These are phyloP conservation scores for Triplophysa rosa DNA, from an alignment of 2,113 vertebrate genomes.

Conservation along the genomic window DNA sequence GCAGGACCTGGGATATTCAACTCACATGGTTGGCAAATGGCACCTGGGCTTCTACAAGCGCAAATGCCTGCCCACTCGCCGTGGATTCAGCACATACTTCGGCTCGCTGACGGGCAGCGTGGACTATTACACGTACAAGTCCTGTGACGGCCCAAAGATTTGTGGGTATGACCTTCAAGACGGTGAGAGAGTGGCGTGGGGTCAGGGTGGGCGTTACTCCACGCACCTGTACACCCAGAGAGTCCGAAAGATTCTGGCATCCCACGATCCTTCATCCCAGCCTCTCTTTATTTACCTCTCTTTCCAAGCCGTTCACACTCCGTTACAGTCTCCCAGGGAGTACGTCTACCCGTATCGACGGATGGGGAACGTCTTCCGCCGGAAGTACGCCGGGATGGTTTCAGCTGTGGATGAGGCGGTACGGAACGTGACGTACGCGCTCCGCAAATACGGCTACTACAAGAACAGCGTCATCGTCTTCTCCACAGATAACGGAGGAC, in stretches of 20 bases:
- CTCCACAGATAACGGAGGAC: conserved; percentile 93
- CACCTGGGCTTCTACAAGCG: conserved; percentile 97
- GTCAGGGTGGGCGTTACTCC: conserved; percentile 89
- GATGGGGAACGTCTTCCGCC: conserved; percentile 86
- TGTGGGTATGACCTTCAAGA: conserved; percentile 95
- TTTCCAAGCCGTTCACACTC: conserved; percentile 94
- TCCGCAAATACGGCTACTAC: conserved; percentile 94
- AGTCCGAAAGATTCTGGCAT: conserved; percentile 87
- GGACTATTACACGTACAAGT: conserved; percentile 93
- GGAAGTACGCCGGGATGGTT: conserved; percentile 95
- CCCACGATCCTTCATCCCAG: conserved; percentile 78
- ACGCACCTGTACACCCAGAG: conserved; percentile 91
- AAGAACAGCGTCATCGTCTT: conserved; percentile 92
- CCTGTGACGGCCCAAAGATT: conserved; percentile 86
- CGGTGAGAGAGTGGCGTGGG: conserved; percentile 89
- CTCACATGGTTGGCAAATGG: conserved; percentile 99
- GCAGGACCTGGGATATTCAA: conserved; percentile 90
- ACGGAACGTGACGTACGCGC: conserved; percentile 90
- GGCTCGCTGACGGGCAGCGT: conserved; percentile 94
- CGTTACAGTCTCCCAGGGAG: conserved; percentile 89
- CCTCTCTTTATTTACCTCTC: conserved; percentile 95
- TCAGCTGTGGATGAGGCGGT: conserved; percentile 93
- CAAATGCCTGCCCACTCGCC: conserved; percentile 91
- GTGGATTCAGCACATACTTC: conserved; percentile 93
- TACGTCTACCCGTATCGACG: conserved; percentile 90